Evolutionary conservation across 2,888 invertebrate species (phyloP), one percentile per base, ranked within the genome.

Genomic region (Hoplodrina ambigua): DNA sequence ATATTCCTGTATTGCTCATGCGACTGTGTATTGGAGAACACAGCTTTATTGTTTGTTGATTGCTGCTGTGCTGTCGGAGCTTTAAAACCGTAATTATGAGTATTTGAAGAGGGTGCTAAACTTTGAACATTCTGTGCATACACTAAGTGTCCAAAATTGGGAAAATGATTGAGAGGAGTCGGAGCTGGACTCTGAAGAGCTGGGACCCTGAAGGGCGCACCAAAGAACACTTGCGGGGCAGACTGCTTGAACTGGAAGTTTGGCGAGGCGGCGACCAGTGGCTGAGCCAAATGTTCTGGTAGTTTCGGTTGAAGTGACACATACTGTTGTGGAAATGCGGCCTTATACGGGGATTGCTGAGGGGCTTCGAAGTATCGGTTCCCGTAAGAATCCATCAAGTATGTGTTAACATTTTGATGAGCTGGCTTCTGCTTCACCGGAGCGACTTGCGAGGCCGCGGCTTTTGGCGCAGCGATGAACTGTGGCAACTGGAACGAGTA

Each of bases 351-450:
- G 4, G 92, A 72, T 20, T 89, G 75, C 67, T 93, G 93, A 46
- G 94, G 93, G 1, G 89, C 82, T 67, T 88, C 90, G 44, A 92
- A 89, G 75, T 91, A 95, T 78, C 87, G 89, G 64, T 96, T 94
- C 33, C 96, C 96, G 74, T 96, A 96, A 0, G 96, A 96, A 80
- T 96, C 96, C 80, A 90, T 94, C 72, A 95, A 84, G 75, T 88
- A 91, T 30, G 89, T 90, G 67, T 91, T 91, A 25, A 88, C 83
- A 56, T 90, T 92, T 58, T 91, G 91, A 30, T 90, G 84, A 52
- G 87, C 78, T 56, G 82, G 86, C 68, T 91, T 88, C 75, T 92
- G 89, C 63, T 91, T 92, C 57, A 94, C 89, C 3, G 94, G 93
- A 17, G 92, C 78, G 53, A 88, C 54, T 57, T 90, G 90, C 8